Conservation (phyloP, 1,140 invertebrate genomes). For the Drosophila neocordata region DNA sequence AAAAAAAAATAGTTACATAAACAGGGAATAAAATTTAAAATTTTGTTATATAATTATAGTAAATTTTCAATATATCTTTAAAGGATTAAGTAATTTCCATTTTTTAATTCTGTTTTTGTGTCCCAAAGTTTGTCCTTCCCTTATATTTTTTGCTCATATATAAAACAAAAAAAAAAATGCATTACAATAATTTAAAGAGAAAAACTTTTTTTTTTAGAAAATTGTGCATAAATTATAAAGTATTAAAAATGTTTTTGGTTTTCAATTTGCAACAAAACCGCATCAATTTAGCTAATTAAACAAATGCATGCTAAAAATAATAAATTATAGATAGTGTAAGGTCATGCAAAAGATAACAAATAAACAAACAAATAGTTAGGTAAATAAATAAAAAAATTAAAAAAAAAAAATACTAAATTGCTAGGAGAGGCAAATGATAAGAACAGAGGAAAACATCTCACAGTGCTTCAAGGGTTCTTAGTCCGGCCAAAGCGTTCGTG, state of each 20-base stretch:
- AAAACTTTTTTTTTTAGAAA: not conserved
- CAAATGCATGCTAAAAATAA: conserved; percentile 42
- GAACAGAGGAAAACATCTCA: conserved; percentile 84
- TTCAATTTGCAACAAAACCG: conserved; percentile 19
- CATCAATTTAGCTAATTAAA: conserved; percentile 58
- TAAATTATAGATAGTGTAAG: not conserved
- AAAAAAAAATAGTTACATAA: no score
- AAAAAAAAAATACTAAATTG: not conserved
- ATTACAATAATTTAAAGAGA: no score
- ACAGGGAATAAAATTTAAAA: no score
- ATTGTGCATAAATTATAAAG: not conserved
- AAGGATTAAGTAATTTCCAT: no score
- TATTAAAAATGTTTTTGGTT: no score
- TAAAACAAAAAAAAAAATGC: no score
- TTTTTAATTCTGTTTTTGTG: no score
- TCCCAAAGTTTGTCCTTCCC: no score
- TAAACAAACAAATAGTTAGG: not conserved
- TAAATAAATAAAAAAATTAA: conserved; percentile 9
- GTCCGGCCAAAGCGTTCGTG: conserved; percentile 85
- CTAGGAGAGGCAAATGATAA: not conserved
- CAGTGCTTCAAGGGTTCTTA: conserved; percentile 86
- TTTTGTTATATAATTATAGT: no score
- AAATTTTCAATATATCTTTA: no score
- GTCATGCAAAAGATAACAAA: conserved; percentile 14
- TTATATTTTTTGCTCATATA: no score